Conservation (phyloP, 2,113 vertebrate genomes). For the Phrynosoma blainvillii region DNA sequence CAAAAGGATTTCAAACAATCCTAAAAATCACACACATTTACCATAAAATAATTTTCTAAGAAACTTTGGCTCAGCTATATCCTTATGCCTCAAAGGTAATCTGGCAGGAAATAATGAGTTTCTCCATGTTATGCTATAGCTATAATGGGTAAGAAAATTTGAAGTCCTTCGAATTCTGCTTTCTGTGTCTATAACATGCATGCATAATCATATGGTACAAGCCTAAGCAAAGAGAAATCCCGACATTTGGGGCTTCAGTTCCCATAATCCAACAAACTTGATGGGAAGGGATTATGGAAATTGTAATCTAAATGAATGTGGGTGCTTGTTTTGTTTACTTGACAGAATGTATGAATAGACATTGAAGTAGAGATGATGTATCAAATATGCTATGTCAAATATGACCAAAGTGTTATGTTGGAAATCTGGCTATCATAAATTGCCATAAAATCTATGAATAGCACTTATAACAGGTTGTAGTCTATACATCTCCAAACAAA, state of each 20-base stretch:
- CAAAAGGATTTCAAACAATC: background rate
- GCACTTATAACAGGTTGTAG: conserved; percentile 23
- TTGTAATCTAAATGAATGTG: background rate
- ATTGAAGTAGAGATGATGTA: background rate
- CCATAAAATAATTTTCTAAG: background rate
- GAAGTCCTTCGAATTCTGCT: too few relatives aligned
- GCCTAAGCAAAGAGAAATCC: background rate
- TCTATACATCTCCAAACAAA: background rate
- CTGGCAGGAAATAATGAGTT: background rate
- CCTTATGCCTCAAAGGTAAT: background rate
- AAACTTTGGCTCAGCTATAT: background rate
- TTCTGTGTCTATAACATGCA: background rate
- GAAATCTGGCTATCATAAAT: background rate
- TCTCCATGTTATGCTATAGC: too few relatives aligned
- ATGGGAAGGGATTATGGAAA: background rate
- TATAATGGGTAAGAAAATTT: too few relatives aligned
- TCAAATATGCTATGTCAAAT: background rate
- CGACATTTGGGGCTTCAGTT: background rate
- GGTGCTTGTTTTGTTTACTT: too few relatives aligned
- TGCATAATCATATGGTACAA: background rate
- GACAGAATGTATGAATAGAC: background rate
- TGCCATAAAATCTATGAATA: background rate
- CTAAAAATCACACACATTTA: background rate
- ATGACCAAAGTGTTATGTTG: background rate
- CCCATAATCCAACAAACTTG: too few relatives aligned